Percentiles rank a stretch among this genome's conserved stretches.
phyloP scores from a whole-genome alignment of 1,140 invertebrate genomes.

The Diorhabda sublineata region DNA sequence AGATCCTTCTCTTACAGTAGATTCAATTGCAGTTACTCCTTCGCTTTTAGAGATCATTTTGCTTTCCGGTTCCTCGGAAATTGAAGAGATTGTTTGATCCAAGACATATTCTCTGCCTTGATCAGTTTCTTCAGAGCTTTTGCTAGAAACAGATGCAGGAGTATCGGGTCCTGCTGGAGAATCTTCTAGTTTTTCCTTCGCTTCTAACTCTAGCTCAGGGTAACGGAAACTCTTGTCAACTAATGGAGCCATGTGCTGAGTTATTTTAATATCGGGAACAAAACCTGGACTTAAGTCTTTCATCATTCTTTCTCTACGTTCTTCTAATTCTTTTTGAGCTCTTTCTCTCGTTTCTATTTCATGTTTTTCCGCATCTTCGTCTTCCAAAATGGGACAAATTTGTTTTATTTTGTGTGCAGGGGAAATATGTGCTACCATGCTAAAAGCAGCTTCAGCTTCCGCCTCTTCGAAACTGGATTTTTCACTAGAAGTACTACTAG shows the following conservation, averaged over 20 bases:
- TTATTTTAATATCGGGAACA: conserved; percentile 67
- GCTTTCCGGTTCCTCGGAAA: conserved; percentile 53
- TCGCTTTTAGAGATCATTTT: conserved; percentile 49
- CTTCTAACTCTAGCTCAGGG: conserved; percentile 52
- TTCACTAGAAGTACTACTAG: conserved; percentile 44
- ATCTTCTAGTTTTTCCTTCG: conserved; percentile 41
- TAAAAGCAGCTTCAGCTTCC: conserved; percentile 52
- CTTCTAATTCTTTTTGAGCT: conserved; percentile 49
- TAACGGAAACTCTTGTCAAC: conserved; percentile 49
- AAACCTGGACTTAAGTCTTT: conserved; percentile 50
- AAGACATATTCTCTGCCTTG: conserved; percentile 60
- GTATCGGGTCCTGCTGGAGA: conserved; percentile 45
- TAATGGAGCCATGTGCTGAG: conserved; percentile 57
- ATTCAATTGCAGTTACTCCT: conserved; percentile 52
- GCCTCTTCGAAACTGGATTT: conserved; percentile 50
- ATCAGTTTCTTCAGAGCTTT: conserved; percentile 60
- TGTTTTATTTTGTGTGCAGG: conserved; percentile 46
- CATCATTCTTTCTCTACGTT: conserved; percentile 43
- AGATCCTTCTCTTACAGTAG: conserved; percentile 48
- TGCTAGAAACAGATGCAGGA: conserved; percentile 57
- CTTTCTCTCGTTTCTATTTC: conserved; percentile 50
- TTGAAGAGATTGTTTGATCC: conserved; percentile 51
- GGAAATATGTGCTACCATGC: conserved; percentile 48
- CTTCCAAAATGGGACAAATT: conserved; percentile 53
- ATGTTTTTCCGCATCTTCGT: conserved; percentile 52